These are phyloP conservation scores for Myanophis thanlyinensis DNA, from an alignment of 2,113 vertebrate genomes.

Conservation along the genomic window DNA sequence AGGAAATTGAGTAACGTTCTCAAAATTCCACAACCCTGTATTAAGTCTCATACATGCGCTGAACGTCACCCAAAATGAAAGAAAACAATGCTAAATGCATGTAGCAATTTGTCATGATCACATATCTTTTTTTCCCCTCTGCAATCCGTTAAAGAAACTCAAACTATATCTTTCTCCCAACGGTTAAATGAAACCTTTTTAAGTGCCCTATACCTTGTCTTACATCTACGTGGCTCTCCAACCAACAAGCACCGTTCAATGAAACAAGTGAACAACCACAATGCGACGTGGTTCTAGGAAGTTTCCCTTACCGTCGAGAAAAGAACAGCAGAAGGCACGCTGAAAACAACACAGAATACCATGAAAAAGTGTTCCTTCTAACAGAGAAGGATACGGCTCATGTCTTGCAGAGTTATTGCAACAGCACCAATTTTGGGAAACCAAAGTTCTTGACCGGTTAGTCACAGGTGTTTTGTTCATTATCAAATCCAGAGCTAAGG, in stretches of 20 bases:
- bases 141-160: not conserved
- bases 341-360: not conserved
- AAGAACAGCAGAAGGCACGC: not conserved
- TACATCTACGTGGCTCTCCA: not conserved
- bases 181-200: not conserved
- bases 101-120: conserved; percentile 25
- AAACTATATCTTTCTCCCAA: not conserved
- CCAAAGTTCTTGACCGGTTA: not conserved
- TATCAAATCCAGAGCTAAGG: not conserved
- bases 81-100: not conserved
- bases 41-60: conserved; percentile 36
- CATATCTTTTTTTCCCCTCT: not conserved
- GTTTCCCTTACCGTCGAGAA: too few relatives aligned
- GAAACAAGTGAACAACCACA: not conserved
- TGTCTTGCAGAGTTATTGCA: not conserved
- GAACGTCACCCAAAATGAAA: conserved; percentile 36
- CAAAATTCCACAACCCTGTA: conserved; percentile 3
- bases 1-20: not conserved
- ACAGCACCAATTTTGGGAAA: not conserved
- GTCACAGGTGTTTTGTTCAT: too few relatives aligned
- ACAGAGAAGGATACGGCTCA: not conserved
- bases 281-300: not conserved
- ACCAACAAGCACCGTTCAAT: not conserved
- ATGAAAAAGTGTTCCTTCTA: not conserved
- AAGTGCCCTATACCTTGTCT: not conserved